phyloP scores from a whole-genome alignment of 1,140 invertebrate species.

The Galleria mellonella region DNA sequence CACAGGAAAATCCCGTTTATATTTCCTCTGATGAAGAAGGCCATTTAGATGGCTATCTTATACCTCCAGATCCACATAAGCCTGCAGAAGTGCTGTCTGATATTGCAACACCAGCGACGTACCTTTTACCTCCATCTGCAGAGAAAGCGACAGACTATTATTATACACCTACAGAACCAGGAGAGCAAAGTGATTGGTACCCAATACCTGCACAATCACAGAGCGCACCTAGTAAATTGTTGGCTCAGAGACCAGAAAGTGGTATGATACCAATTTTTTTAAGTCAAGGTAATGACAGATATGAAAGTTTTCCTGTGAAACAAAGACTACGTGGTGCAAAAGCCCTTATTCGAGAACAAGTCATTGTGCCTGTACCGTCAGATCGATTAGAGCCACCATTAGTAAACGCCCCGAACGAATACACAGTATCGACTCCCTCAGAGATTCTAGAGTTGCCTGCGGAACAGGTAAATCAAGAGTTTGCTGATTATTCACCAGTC shows the following conservation, averaged over 20 bases:
- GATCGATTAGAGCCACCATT: conserved; percentile 26
- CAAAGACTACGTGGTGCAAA: conserved; percentile 9
- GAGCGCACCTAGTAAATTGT: conserved; percentile 11
- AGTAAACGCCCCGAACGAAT: conserved; percentile 19
- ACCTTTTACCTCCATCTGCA: conserved; percentile 44
- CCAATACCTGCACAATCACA: conserved; percentile 37
- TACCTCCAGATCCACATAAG: conserved; percentile 40
- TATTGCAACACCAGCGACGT: conserved; percentile 40
- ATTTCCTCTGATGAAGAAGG: conserved; percentile 28
- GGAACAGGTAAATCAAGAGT: conserved; percentile 24
- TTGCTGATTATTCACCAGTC: conserved; percentile 9
- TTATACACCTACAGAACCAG: conserved; percentile 32
- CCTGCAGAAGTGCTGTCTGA: conserved; percentile 27
- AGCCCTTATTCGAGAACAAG: not conserved
- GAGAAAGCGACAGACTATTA: conserved; percentile 34
- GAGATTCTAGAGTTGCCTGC: conserved; percentile 20
- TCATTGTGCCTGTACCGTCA: conserved; percentile 26
- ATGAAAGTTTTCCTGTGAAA: conserved; percentile 8
- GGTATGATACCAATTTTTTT: conserved; percentile 17
- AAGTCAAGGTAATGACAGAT: conserved; percentile 11
- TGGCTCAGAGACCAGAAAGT: conserved; percentile 4
- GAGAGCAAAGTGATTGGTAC: conserved; percentile 53
- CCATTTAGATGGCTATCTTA: conserved; percentile 40
- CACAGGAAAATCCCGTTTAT: conserved; percentile 28
- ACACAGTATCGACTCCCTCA: conserved; percentile 11